Evolutionary conservation across 2,113 vertebrate genomes (phyloP).

Genomic region (Sminthopsis crassicaudata): DNA sequence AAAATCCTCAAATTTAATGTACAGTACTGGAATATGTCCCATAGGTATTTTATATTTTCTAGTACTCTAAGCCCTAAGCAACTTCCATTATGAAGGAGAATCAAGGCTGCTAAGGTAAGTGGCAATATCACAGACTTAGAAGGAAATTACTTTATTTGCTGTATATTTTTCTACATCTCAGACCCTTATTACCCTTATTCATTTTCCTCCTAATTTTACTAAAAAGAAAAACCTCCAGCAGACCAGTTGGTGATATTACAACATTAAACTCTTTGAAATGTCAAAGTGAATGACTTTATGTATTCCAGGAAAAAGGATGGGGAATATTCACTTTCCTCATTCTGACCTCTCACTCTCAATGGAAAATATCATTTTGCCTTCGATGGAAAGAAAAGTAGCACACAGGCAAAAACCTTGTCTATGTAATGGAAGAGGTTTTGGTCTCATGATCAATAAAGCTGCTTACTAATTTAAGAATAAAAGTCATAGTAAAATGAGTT

Average conservation of each 20-base stretch:
- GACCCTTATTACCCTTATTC: slow-evolving; percentile 74
- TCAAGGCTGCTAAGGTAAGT: slow-evolving; percentile 81
- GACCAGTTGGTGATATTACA: slow-evolving; percentile 59
- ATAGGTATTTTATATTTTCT: slow-evolving; percentile 87
- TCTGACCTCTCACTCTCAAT: slow-evolving; percentile 53
- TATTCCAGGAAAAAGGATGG: slow-evolving; percentile 37
- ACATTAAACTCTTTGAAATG: slow-evolving; percentile 64
- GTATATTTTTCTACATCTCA: slow-evolving; percentile 69
- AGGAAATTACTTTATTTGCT: slow-evolving; percentile 81
- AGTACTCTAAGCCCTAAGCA: slow-evolving; percentile 84
- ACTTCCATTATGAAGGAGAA: slow-evolving; percentile 82
- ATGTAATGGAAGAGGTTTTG: neutral
- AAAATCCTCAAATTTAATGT: slow-evolving; percentile 95
- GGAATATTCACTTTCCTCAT: slow-evolving; percentile 54
- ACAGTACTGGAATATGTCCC: slow-evolving; percentile 85
- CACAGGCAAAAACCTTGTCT: neutral
- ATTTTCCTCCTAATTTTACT: slow-evolving; percentile 77
- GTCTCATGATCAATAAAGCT: neutral
- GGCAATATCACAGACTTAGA: slow-evolving; percentile 75
- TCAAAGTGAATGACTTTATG: slow-evolving; percentile 43
- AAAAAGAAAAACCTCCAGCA: slow-evolving; percentile 65
- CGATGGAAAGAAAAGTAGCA: neutral
- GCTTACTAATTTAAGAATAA: neutral
- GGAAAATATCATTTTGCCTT: slow-evolving; percentile 41
- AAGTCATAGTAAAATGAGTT: neutral